phyloP scores from a whole-genome alignment of 2,888 invertebrate genomes.

The Brassicogethes aeneus region DNA sequence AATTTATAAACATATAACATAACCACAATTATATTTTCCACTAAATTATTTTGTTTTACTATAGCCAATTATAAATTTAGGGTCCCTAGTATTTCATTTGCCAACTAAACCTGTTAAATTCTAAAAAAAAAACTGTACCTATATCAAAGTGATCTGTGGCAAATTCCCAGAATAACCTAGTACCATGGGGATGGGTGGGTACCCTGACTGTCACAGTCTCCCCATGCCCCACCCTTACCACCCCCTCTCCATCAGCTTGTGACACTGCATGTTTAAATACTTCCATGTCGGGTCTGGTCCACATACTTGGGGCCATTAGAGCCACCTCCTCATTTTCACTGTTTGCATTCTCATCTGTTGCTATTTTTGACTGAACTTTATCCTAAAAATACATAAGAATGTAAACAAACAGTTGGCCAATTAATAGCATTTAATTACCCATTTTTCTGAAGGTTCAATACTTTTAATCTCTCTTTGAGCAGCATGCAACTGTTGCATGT shows the following conservation, averaged over 20 bases:
- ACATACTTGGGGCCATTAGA: conserved; percentile 79
- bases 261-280: conserved; percentile 85
- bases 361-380: conserved; percentile 11
- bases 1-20: too few relatives aligned
- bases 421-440: conserved; percentile 9
- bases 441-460: conserved; percentile 12
- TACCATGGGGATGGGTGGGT: conserved; percentile 90
- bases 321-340: conserved; percentile 13
- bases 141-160: conserved; percentile 98
- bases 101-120: too few relatives aligned
- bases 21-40: too few relatives aligned
- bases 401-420: not conserved
- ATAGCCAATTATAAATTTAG: not conserved
- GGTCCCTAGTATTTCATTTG: not conserved
- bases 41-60: not conserved
- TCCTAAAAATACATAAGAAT: not conserved
- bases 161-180: conserved; percentile 97
- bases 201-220: conserved; percentile 96
- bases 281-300: conserved; percentile 82
- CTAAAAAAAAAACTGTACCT: conserved; percentile 46
- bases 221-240: conserved; percentile 90
- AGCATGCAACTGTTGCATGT: conserved; percentile 85
- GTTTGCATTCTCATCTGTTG: conserved; percentile 9
- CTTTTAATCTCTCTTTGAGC: conserved; percentile 33
- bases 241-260: conserved; percentile 72